Base-by-base conservation (phyloP, 2,888 invertebrate species). In the Endomychus coccineus region DNA sequence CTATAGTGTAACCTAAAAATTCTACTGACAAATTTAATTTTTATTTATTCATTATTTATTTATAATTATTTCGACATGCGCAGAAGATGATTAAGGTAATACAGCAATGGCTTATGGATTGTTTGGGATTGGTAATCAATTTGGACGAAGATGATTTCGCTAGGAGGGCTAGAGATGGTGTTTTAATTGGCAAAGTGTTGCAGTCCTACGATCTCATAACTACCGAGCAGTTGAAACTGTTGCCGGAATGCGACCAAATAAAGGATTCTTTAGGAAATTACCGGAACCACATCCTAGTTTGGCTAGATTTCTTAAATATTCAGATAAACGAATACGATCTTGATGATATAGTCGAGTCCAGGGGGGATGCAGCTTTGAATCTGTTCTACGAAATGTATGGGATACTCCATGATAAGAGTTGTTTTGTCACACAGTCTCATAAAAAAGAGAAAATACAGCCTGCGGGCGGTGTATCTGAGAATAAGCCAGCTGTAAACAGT, bases 41-140 rank as follows among this genome's bases (percentile, higher is more conserved):
- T n/a, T n/a, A n/a, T n/a, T n/a, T n/a, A n/a, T n/a, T n/a, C n/a
- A n/a, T n/a, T n/a, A n/a, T n/a, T n/a, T n/a, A n/a, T n/a, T n/a
- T n/a, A n/a, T n/a, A n/a, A n/a, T n/a, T n/a, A n/a, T n/a, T n/a
- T n/a, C n/a, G n/a, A n/a, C n/a, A n/a, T n/a, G n/a, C n/a, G n/a
- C n/a, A n/a, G n/a, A n/a, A n/a, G n/a, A 78, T 78, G 78, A 70
- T 71, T 39, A 73, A 75, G 56, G 67, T 76, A 52, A 61, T 79
- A 45, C 70, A 71, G 54, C 69, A 70, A 52, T 80, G 79, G 80
- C 53, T 80, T 13, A 66, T 71, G 17, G 68, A 73, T 40, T 64
- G 73, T 40, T 55, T 78, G 16, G 73, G 75, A 11, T 56, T 69
- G 31, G 62, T 73, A 7, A 66, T 78, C 34, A 69, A 70, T 50